Conservation (phyloP, 2,113 vertebrate species). For the Sus scrofa region DNA sequence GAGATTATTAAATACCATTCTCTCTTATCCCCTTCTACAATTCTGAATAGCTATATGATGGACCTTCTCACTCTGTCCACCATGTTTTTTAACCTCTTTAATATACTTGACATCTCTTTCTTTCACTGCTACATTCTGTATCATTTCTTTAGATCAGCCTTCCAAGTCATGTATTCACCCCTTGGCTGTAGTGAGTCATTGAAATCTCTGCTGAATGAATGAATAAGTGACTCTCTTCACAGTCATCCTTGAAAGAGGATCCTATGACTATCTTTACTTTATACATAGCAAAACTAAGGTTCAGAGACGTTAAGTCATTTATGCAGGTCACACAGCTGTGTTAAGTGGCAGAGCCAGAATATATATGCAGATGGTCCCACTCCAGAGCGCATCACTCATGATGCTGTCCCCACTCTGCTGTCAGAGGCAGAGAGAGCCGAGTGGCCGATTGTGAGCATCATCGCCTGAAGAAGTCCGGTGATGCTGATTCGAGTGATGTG, state of each 20-base stretch:
- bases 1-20: background rate
- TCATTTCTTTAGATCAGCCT: background rate
- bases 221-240: background rate
- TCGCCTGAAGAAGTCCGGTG: background rate
- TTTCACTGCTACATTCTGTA: background rate
- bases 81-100: background rate
- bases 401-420: background rate
- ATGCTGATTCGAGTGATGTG: rapidly evolving
- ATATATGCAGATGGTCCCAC: background rate
- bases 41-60: background rate
- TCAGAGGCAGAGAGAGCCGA: background rate
- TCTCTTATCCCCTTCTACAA: background rate
- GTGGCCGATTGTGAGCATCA: rapidly evolving
- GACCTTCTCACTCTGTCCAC: background rate
- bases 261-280: background rate
- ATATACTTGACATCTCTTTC: background rate
- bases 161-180: background rate
- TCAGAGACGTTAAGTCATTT: background rate
- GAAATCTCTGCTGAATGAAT: background rate
- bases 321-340: background rate
- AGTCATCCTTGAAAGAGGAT: background rate
- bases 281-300: background rate
- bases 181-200: background rate
- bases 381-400: rapidly evolving
- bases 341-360: background rate